Base-by-base conservation (phyloP, 2,888 invertebrate species). In the Cephus runcator region DNA sequence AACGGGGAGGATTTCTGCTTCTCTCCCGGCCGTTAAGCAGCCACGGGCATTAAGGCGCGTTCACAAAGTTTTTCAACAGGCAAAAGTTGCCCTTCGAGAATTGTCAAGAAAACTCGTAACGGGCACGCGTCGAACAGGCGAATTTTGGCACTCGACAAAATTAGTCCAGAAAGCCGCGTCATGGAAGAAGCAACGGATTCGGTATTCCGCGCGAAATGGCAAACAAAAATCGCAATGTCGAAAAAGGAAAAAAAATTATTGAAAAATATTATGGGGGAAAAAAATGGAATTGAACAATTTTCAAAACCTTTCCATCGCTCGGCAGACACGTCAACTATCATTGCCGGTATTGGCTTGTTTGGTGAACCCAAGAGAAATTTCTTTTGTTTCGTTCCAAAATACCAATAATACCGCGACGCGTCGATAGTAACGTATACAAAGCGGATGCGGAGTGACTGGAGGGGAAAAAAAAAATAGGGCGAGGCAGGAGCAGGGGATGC, bases 401-500 rank as follows among this genome's bases (percentile, higher is more conserved):
- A 69, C 31, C 34, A 36, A 74, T 73, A 34, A 73, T 12, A 33
- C 71, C 31, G 33, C 71, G 15, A 9, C 77, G 69, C 69, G 33
- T 33, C 73, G 77, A 83, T 76, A 79, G 74, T 76, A 73, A 79
- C 76, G 83, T 73, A 34, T 75, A 40, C 75, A 35, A 69, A 69
- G 23, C 69, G 69, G 69, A 34, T 15, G 69, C 30, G 76, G 11
- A n/a, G 36, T 12, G 12, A 11, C 9, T 68, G 34, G 4, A 12
- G 31, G 34, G n/a, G 6, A 15, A 1, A 15, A 33, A 69, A 68
- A 36, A 69, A 69, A 76, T 75, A 79, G 69, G 74, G 56, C 35
- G 79, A 77, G 80, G 80, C 77, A 81, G 31, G 34, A 23, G 33
- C 69, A 31, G 34, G 11, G 34, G 69, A 81, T 81, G 81, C 82